Conservation (phyloP, 2,888 invertebrate genomes). For the Oithona nana region DNA sequence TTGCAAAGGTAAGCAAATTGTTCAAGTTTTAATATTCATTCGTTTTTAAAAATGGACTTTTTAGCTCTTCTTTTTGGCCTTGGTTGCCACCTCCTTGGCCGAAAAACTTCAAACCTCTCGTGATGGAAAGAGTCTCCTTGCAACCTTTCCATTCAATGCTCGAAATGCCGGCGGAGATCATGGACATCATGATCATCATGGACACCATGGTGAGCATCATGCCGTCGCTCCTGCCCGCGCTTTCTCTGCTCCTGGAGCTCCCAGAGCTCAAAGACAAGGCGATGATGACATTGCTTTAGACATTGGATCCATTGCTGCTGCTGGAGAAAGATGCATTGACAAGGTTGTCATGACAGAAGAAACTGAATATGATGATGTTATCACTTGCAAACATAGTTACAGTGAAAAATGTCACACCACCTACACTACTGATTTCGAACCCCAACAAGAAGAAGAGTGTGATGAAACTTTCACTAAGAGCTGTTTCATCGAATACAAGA, state of each 20-base stretch:
- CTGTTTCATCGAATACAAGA: constrained; percentile 15
- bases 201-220: not conserved
- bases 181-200: not conserved
- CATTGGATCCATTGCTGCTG: constrained; percentile 4
- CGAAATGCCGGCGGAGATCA: not conserved
- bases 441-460: constrained; percentile 16
- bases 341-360: constrained; percentile 14
- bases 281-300: not conserved
- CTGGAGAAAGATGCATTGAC: constrained; percentile 11
- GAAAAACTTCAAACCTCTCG: not conserved
- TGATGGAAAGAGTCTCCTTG: not conserved
- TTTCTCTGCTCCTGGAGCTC: not conserved
- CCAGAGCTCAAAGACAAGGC: not conserved
- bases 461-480: constrained; percentile 13
- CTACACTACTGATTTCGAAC: constrained; percentile 10
- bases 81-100: not conserved
- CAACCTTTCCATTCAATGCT: not conserved
- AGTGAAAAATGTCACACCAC: constrained; percentile 4
- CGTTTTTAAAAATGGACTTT: not conserved
- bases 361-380: constrained; percentile 11
- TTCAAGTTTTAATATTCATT: not conserved
- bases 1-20: not conserved
- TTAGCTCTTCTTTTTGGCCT: not conserved
- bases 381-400: constrained; percentile 7
- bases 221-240: not conserved